These are phyloP conservation scores for Lerema accius DNA, from an alignment of 1,140 invertebrate species.

Conservation along the genomic window DNA sequence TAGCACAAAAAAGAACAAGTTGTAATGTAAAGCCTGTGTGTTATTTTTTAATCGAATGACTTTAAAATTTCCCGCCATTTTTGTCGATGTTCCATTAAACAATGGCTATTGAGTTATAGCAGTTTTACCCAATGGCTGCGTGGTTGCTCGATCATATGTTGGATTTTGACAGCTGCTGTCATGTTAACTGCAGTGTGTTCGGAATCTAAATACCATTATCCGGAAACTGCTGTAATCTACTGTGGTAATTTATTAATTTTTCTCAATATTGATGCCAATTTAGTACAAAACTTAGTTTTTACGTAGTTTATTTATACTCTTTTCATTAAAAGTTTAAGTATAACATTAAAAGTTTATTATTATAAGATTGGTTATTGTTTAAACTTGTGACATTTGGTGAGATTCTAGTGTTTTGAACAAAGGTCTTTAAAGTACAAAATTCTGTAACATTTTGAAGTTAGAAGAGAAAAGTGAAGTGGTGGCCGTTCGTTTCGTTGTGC, in stretches of 20 bases:
- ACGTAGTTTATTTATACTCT: too few species aligned
- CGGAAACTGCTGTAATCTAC: too few species aligned
- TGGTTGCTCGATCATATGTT: constrained; percentile 31
- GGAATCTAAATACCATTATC: background rate
- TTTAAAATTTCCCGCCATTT: constrained; percentile 12
- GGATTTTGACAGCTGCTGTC: constrained; percentile 27
- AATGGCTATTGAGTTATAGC: constrained; percentile 2
- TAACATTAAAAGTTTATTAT: too few species aligned
- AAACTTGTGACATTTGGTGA: too few species aligned
- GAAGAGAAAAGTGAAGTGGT: constrained; percentile 11
- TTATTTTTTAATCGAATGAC: too few species aligned
- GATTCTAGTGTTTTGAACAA: background rate
- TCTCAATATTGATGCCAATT: too few species aligned
- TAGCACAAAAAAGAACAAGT: too few species aligned
- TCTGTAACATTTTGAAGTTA: background rate
- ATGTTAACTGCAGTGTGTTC: constrained; percentile 9
- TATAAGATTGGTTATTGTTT: too few species aligned
- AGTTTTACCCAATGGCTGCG: constrained; percentile 11
- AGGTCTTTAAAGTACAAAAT: background rate
- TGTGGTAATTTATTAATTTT: too few species aligned
- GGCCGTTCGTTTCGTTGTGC: background rate
- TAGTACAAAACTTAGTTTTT: too few species aligned
- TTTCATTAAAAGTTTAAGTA: too few species aligned
- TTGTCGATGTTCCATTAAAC: background rate
- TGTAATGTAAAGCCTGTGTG: too few species aligned